Evolutionary conservation across 2,113 vertebrate genomes (phyloP), one percentile per base, ranked within the genome.

Genomic region (Carassius auratus): DNA sequence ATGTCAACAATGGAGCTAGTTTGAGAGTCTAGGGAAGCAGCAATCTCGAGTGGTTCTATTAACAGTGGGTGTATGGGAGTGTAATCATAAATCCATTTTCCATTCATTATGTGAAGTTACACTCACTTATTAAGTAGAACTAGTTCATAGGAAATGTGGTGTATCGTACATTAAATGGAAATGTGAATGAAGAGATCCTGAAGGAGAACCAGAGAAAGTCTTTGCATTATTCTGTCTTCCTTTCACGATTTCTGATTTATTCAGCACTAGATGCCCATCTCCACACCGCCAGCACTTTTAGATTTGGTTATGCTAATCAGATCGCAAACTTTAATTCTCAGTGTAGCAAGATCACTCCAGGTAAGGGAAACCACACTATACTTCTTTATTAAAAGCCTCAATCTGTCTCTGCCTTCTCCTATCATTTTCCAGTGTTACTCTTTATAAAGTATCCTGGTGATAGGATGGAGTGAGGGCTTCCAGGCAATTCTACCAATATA

Each of bases 291-390:
- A 59, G 76, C 10, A 19, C 78, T 76, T 75, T 75, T 76, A 68
- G 26, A 59, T 83, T 83, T 83, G 79, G 64, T 82, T 85, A 88
- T 84, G 82, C 75, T 84, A 87, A 89, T 82, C 80, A 80, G 68
- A 38, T 45, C 62, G 15, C n/a, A 79, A 59, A 69, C 26, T 68
- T 86, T 71, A 42, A 71, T 73, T 87, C 74, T 12, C 48, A 83
- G 5, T 73, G 33, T 80, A 76, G 59, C 76, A 68, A 68, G 57
- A 80, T 85, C 66, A 83, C 75, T 83, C 21, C 50, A 86, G 86
- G 84, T 86, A 80, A 87, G 76, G 77, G 68, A 42, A 76, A 78
- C 83, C 66, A 71, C 38, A 69, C 76, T 73, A 76, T 52, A 68
- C 55, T 69, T 23, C 45, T 85, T 87, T 85, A 87, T 89, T 85